Evolutionary conservation across 2,113 vertebrate genomes (phyloP), one percentile per base, ranked within the genome.

Genomic region (Aspiorhynchus laticeps): DNA sequence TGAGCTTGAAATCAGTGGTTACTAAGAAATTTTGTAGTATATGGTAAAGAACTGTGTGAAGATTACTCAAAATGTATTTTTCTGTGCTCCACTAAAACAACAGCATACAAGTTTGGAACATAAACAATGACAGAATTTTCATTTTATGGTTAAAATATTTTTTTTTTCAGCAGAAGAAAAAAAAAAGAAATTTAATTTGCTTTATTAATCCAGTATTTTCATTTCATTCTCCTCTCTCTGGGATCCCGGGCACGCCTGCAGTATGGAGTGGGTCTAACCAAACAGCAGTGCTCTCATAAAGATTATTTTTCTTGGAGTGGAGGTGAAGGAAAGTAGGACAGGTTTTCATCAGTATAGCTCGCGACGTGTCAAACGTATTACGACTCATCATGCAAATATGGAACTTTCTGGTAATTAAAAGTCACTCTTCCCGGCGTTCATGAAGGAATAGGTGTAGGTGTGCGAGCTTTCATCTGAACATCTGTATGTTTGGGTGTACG

Each of bases 391-490:
- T 87, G 74, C 63, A 79, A 71, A 63, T 86, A 86, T 86, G 84
- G 88, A 89, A 89, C 73, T 80, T 88, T 87, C 84, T 88, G 75
- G 80, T 67, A 87, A 86, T 89, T 87, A 86, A 86, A 79, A 84
- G 80, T 86, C 53, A n/a, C 43, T 73, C 83, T 86, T 38, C 21
- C 17, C 12, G 76, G n/a, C 15, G n/a, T 43, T 83, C 56, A 88
- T 1, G 67, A 89, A 83, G 86, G 48, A 38, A 31, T 74, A 43
- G 71, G 38, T 61, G 51, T 76, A 48, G 41, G 71, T 87, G 89
- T 91, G 90, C 87, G 86, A 89, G 90, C 92, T 90, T 93, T 91
- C 93, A 89, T 93, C 90, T 75, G 86, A 89, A 92, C 91, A 91
- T 92, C 91, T 87, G 88, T 88, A 9, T 87, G 79, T 87, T 82